These are phyloP conservation scores for Pelagia noctiluca DNA, from an alignment of 30 jellyfish, hydroid and myxozoan genomes.

Conservation along the genomic window DNA sequence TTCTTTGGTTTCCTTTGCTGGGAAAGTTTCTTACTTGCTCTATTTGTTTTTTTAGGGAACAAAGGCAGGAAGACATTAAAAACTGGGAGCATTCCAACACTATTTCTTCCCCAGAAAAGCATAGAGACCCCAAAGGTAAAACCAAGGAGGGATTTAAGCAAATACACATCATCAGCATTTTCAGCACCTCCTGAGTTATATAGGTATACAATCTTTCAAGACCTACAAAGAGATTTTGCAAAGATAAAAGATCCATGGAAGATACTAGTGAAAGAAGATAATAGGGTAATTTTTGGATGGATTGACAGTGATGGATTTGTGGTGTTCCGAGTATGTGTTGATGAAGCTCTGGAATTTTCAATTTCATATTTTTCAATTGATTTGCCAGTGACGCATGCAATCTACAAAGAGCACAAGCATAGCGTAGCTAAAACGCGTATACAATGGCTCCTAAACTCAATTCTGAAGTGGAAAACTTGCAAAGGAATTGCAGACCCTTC, in stretches of 20 bases:
- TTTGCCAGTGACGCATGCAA: constrained; percentile 25
- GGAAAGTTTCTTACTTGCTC: too few relatives aligned
- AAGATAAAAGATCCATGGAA: constrained; percentile 24
- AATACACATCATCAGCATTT: neutral
- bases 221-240: constrained; percentile 1
- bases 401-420: constrained; percentile 13
- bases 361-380: constrained; percentile 19
- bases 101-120: constrained; percentile 14
- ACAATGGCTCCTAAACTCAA: constrained; percentile 17
- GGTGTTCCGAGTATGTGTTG: constrained; percentile 4
- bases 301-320: constrained; percentile 7
- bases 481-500: constrained; percentile 18
- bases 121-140: constrained; percentile 3
- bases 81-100: constrained; percentile 21
- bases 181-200: constrained; percentile 25
- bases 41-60: constrained; percentile 3
- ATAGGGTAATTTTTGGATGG: constrained; percentile 19
- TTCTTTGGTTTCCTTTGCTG: too few relatives aligned
- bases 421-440: constrained; percentile 19
- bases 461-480: too few relatives aligned
- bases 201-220: constrained; percentile 3
- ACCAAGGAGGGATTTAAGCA: too few relatives aligned
- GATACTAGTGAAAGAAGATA: constrained; percentile 15
- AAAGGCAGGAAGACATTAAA: constrained; percentile 23
- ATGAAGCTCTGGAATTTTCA: constrained; percentile 8